phyloP scores from a whole-genome alignment of 2,888 invertebrate genomes.

The Thereva unica region DNA sequence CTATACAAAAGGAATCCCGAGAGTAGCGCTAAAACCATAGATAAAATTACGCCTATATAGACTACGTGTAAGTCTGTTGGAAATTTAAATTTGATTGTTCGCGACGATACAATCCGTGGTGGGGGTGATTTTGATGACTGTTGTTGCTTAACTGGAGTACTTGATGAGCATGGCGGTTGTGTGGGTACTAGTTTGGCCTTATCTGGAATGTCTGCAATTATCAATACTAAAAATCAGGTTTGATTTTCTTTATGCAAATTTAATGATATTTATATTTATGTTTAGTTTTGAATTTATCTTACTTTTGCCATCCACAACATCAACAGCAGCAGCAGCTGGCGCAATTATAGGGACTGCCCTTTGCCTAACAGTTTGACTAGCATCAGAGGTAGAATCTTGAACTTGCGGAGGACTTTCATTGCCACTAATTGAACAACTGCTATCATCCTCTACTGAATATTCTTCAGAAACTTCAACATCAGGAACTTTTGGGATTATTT shows the following conservation, averaged over 20 bases:
- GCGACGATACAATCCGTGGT: constrained; percentile 32
- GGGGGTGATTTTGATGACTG: constrained; percentile 31
- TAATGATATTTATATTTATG: neutral
- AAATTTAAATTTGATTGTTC: constrained; percentile 48
- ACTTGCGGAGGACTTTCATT: constrained; percentile 58
- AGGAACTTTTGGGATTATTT: constrained; percentile 53
- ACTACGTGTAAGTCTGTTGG: constrained; percentile 55
- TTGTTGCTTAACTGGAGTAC: constrained; percentile 36
- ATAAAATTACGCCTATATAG: constrained; percentile 54
- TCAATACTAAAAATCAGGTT: constrained; percentile 3
- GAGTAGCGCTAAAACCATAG: constrained; percentile 53
- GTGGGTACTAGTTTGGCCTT: constrained; percentile 20
- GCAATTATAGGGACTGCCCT: constrained; percentile 41
- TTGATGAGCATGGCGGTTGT: constrained; percentile 31
- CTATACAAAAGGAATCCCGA: constrained; percentile 56
- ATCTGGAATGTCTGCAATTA: constrained; percentile 38
- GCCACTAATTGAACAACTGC: constrained; percentile 62
- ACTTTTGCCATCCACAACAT: constrained; percentile 36
- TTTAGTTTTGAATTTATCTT: constrained; percentile 5
- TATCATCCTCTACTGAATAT: constrained; percentile 61
- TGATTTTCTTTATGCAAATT: neutral
- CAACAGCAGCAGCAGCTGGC: constrained; percentile 15
- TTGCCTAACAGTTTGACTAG: constrained; percentile 47
- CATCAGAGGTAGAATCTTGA: constrained; percentile 42
- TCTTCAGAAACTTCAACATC: constrained; percentile 55